Conservation (phyloP, 2,797 vertebrate species). For the Staurois parvus region DNA sequence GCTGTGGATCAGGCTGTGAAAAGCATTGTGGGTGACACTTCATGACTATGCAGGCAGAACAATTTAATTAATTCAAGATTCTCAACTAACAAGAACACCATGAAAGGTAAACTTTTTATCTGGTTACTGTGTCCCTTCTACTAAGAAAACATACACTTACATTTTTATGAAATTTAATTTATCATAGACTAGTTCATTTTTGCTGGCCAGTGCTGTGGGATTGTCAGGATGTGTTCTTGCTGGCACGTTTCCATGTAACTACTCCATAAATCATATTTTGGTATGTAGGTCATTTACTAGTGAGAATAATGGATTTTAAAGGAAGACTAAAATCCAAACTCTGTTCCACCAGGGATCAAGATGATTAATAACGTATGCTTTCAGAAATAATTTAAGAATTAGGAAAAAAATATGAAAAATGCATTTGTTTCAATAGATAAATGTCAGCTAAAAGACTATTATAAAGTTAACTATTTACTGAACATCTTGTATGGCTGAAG, state of each 20-base stretch:
- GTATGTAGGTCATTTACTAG: slow-evolving; percentile 57
- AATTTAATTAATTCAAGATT: neutral
- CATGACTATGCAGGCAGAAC: neutral
- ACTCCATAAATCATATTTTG: slow-evolving; percentile 51
- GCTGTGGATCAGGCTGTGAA: slow-evolving; percentile 5
- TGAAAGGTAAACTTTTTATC: neutral
- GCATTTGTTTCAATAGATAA: slow-evolving; percentile 60
- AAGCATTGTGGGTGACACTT: neutral
- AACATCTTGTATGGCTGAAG: neutral
- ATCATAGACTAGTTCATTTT: slow-evolving; percentile 13
- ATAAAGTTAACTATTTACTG: slow-evolving; percentile 49
- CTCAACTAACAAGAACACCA: neutral
- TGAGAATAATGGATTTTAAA: slow-evolving; percentile 62
- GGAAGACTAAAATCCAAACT: slow-evolving; percentile 54
- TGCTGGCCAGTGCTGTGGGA: slow-evolving; percentile 36
- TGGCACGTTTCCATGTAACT: slow-evolving; percentile 25
- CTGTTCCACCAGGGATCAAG: slow-evolving; percentile 56
- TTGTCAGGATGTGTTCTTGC: slow-evolving; percentile 1
- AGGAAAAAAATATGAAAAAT: slow-evolving; percentile 56
- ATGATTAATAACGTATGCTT: slow-evolving; percentile 65
- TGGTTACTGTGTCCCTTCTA: neutral
- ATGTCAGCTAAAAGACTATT: slow-evolving; percentile 50
- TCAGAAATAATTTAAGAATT: slow-evolving; percentile 65
- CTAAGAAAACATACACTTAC: neutral
- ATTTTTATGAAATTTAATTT: slow-evolving; percentile 36